Base-by-base conservation (phyloP, 2,113 vertebrate genomes). In the Aphelocoma coerulescens region DNA sequence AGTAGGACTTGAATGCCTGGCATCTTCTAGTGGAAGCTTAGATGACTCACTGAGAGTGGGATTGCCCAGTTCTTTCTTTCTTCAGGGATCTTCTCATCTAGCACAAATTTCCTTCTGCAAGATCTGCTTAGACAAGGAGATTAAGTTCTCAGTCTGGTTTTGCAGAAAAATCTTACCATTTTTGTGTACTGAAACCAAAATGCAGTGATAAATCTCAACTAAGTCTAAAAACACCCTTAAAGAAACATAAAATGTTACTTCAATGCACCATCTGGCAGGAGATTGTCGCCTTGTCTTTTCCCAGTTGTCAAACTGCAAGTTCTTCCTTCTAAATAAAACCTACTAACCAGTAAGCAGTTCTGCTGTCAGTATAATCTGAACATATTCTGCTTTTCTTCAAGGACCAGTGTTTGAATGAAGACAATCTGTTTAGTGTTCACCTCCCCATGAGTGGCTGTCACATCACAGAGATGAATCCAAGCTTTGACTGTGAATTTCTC, bases 401-500 rank as follows among this genome's bases (percentile, higher is more conserved):
- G 63, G n/a, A 80, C 14, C 22, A 43, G 79, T 80, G 79, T 88
- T 95, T 95, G 85, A 94, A 74, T 30, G 49, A 94, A 90, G 92
- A 86, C 92, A 92, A 90, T 94, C 92, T 96, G 96, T 93, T 96
- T 93, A 58, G 49, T 62, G 95, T 69, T 97, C 88, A 88, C 78
- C 90, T 96, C 78, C 49, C 32, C 10, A 4, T 48, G 44, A 82
- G 61, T 79, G 88, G 15, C 82, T 97, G 92, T 96, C 96, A 95
- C 83, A 88, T 94, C 83, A 88, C 39, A 8, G 12, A 91, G 68
- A 86, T 76, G 49, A 59, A 80, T 95, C 88, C 83, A 95, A 63
- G 68, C 46, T 85, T 89, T 93, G 69, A 55, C 88, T 91, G 39
- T 82, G 83, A 86, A 62, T 95, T 94, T 92, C 14, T 91, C 59